Evolutionary conservation across 2,113 vertebrate genomes (phyloP), one percentile per base, ranked within the genome.

Genomic region (Rhinolophus ferrumequinum): DNA sequence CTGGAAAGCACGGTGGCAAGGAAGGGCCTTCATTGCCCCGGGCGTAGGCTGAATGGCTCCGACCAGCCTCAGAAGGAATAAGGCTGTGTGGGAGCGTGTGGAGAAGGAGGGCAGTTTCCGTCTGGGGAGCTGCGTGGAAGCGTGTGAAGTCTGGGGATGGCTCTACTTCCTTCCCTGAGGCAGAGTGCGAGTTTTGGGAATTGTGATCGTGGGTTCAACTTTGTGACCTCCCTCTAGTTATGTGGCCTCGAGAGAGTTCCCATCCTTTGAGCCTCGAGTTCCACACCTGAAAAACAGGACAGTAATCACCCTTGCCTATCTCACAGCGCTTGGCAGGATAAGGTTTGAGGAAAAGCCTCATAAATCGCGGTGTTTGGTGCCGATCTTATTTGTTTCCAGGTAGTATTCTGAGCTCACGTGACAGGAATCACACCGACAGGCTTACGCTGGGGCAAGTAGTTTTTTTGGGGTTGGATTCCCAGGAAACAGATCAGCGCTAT

Each of bases 1-100:
- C 3, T 41, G 21, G 56, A 6, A n/a, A 44, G 50, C 3, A 0
- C 10, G 33, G 52, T 3, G 9, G 21, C 44, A 0, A 0, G 60
- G 26, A 47, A 24, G 76, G 26, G 35, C 8, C 5, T 38, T 28
- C 3, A 14, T 5, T 12, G 18, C 21, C 0, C 21, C 5, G 3
- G 6, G 35, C 24, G 12, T 60, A 41, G 38, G 50, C 8, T 38
- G 67, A 22, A 4, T 11, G 38, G 35, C 3, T 24, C 18, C 10
- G 35, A 56, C 15, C 5, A 33, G 58, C 35, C 1, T 33, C 13
- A 0, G 5, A 5, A 41, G 30, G 28, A 50, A 50, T 33, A 76
- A 38, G 33, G 21, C 4, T 26, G 13, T n/a, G 38, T 21, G 69
- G 70, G 62, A 33, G 28, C 28, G 19, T 44, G 79, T 13, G 41